These are phyloP conservation scores for Calyptommatus sinebrachiatus DNA, from an alignment of 2,113 vertebrate species.

Conservation along the genomic window DNA sequence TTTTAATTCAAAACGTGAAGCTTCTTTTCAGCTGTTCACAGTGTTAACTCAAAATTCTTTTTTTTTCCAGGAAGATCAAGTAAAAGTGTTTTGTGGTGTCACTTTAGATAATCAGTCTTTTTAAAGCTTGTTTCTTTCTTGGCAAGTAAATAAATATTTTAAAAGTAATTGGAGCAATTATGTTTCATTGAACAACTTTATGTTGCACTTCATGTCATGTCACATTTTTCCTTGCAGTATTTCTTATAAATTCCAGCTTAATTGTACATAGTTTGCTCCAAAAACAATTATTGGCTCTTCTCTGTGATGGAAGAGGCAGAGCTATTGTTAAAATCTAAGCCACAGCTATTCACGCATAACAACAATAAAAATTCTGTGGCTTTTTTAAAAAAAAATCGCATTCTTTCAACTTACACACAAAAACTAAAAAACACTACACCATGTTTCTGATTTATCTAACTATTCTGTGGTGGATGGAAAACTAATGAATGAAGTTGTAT, in stretches of 20 bases:
- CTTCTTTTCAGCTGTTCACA: slow-evolving; percentile 68
- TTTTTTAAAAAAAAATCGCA: neutral
- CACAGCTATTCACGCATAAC: slow-evolving; percentile 51
- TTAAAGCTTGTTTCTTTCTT: slow-evolving; percentile 62
- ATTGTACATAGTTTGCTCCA: slow-evolving; percentile 64
- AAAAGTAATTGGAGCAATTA: slow-evolving; percentile 72
- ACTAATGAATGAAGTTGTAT: neutral
- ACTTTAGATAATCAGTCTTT: slow-evolving; percentile 69
- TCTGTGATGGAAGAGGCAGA: slow-evolving; percentile 55
- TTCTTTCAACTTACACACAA: slow-evolving; percentile 37
- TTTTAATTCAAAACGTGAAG: slow-evolving; percentile 68
- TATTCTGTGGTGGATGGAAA: neutral
- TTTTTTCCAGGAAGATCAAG: slow-evolving; percentile 61
- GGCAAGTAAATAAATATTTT: slow-evolving; percentile 73
- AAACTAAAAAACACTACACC: neutral
- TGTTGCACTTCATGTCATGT: slow-evolving; percentile 68
- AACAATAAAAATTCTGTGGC: slow-evolving; percentile 42
- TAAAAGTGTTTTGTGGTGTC: slow-evolving; percentile 62
- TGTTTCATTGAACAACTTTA: slow-evolving; percentile 65
- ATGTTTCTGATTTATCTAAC: slow-evolving; percentile 23
- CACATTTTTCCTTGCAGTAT: slow-evolving; percentile 62
- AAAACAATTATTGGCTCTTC: slow-evolving; percentile 67
- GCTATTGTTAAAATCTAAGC: slow-evolving; percentile 58
- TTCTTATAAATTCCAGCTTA: slow-evolving; percentile 61
- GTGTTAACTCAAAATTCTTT: slow-evolving; percentile 60